Evolutionary conservation across 1,140 invertebrate genomes (phyloP), one percentile per base, ranked within the genome.

Genomic region (Lerema accius): DNA sequence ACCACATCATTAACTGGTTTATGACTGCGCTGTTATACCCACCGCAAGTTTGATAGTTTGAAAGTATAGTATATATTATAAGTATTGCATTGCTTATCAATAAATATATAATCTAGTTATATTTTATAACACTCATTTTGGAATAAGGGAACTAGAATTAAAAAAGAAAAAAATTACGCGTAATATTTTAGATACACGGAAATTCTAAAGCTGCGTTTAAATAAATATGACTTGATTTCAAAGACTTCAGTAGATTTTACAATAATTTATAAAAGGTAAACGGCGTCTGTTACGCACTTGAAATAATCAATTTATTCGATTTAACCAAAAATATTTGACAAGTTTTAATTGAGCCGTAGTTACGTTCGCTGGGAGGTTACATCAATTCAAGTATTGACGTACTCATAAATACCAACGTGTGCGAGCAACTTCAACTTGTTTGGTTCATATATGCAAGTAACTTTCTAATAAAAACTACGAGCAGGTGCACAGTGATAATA

Each of bases 381-480:
- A 79, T 81, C 78, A 80, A 82, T 76, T 81, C 72, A 63, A 66
- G 55, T 63, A 66, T 73, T 75, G 73, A 75, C 70, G 75, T 76
- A 78, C 75, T 80, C 73, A 72, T 74, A 75, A 74, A 73, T 74
- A 69, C 68, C 62, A 68, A 71, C 72, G 73, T 73, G 81, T 82
- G 78, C 73, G 71, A 80, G 71, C 71, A 82, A 71, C 71, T 76
- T 79, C 76, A 83, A 84, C 85, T 88, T 78, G 80, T 80, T 77
- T 49, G 43, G 78, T 70, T 75, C 73, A 80, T 74, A 80, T 81
- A 82, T 78, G 71, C 73, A 82, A 77, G 77, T 80, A 76, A 87
- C 85, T 88, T 88, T 88, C 85, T 88, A 86, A 88, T 83, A 79
- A 76, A 84, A 76, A 79, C 42, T 58, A 58, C 19, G 16, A 58